phyloP scores from a whole-genome alignment of 2,113 vertebrate genomes.

The Octodon degus region DNA sequence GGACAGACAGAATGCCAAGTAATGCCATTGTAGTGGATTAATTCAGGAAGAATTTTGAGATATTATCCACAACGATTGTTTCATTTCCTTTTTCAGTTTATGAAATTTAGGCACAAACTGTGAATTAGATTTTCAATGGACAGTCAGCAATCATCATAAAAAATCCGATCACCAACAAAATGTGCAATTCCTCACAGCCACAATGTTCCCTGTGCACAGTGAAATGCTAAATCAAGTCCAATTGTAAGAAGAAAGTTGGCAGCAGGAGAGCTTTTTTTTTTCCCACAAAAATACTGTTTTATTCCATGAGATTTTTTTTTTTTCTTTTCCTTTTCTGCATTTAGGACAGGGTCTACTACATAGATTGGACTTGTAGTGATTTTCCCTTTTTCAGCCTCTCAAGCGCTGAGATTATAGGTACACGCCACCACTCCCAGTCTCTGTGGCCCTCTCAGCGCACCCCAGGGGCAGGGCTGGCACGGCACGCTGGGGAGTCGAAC shows the following conservation, averaged over 20 bases:
- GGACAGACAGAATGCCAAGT: not conserved
- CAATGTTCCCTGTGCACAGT: not conserved
- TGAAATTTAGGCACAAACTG: not conserved
- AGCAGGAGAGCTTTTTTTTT: not conserved
- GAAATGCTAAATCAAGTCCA: conserved; percentile 9
- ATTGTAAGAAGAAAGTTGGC: not conserved
- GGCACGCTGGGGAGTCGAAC: too few species aligned
- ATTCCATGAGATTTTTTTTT: conserved; percentile 82
- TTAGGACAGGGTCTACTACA: too few species aligned
- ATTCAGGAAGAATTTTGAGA: not conserved
- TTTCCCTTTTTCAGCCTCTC: too few species aligned
- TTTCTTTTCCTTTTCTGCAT: too few species aligned
- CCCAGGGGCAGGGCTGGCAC: too few species aligned
- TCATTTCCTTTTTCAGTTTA: not conserved
- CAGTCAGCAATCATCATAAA: not conserved
- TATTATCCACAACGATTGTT: not conserved
- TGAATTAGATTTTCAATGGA: not conserved
- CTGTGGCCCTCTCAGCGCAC: too few species aligned
- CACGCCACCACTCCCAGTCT: too few species aligned
- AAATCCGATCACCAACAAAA: not conserved
- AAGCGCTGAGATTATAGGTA: too few species aligned
- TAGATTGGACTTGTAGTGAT: too few species aligned
- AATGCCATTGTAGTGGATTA: not conserved
- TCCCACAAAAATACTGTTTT: too few species aligned
- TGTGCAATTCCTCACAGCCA: not conserved